Conservation (phyloP, 2,888 invertebrate species). For the Crossocerus cetratus region DNA sequence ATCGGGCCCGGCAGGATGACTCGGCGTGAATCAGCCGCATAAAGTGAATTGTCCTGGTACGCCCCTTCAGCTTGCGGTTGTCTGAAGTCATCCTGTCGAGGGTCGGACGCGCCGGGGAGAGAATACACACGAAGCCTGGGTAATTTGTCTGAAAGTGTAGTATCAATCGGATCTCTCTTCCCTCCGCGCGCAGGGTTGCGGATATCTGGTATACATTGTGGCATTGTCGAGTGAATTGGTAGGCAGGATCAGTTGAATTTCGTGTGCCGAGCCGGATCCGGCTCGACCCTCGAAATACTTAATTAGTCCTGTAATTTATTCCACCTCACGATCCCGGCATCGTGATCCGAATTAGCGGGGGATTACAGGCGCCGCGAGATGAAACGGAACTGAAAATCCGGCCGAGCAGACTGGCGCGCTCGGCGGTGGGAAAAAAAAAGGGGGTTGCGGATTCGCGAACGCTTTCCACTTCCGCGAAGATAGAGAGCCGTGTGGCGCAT, state of each 20-base stretch:
- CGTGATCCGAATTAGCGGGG: constrained; percentile 5
- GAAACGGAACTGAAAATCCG: not conserved
- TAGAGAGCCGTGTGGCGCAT: constrained; percentile 2
- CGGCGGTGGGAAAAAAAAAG: not conserved
- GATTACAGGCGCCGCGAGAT: not conserved
- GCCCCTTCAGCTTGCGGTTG: not conserved
- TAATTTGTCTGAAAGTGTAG: too few species aligned
- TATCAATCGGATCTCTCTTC: too few species aligned
- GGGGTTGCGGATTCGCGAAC: not conserved
- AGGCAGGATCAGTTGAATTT: not conserved
- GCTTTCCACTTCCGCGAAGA: constrained; percentile 11
- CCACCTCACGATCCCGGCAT: not conserved
- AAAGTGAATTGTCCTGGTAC: not conserved
- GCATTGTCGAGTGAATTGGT: constrained; percentile 11
- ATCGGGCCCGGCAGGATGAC: not conserved
- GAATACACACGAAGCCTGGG: too few species aligned
- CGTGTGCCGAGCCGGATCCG: not conserved
- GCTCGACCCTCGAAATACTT: not conserved
- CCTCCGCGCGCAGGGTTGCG: too few species aligned
- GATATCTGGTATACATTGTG: too few species aligned
- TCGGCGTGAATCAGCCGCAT: not conserved
- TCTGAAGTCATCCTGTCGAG: not conserved
- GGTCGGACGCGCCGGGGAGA: not conserved
- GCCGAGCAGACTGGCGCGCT: not conserved
- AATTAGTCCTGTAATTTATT: constrained; percentile 5